These are phyloP conservation scores for Drosophila barbarae DNA, from an alignment of 2,888 invertebrate species.

Conservation along the genomic window DNA sequence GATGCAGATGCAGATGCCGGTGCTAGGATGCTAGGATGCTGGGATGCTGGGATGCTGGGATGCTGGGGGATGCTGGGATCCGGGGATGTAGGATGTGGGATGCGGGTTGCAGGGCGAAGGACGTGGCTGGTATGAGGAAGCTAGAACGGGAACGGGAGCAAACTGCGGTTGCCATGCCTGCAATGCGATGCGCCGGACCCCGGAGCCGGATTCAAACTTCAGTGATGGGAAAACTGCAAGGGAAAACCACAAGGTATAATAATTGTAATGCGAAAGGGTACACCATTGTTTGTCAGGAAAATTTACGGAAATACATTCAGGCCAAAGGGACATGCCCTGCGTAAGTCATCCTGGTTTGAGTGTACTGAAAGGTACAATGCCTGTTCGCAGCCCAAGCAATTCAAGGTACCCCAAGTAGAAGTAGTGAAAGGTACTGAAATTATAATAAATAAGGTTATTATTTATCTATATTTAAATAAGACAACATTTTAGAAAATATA, in stretches of 20 bases:
- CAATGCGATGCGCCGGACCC: conserved; percentile 48
- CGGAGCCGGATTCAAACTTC: conserved; percentile 29
- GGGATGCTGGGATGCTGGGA: neutral
- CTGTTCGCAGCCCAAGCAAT: neutral
- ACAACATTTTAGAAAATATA: no score
- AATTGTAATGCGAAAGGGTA: conserved; percentile 14
- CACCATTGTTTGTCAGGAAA: conserved; percentile 9
- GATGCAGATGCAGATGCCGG: conserved; percentile 29
- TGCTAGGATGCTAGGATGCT: neutral
- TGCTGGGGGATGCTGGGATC: neutral
- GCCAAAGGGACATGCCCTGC: conserved; percentile 9
- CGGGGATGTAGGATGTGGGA: conserved; percentile 6
- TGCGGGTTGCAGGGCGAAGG: neutral
- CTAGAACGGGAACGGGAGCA: conserved; percentile 15
- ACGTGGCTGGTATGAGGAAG: conserved; percentile 6
- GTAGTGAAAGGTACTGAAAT: neutral
- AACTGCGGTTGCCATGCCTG: conserved; percentile 44
- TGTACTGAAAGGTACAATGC: neutral
- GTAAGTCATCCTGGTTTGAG: conserved; percentile 4
- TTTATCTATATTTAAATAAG: neutral
- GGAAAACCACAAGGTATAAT: conserved; percentile 16
- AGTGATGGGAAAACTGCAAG: conserved; percentile 30
- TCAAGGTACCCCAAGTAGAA: no score
- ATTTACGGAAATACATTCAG: conserved; percentile 11
- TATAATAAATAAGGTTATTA: neutral